Percentiles rank a stretch among this genome's conserved stretches.
Conservation (phyloP, 2,113 vertebrate genomes). For the Atrichornis clamosus region DNA sequence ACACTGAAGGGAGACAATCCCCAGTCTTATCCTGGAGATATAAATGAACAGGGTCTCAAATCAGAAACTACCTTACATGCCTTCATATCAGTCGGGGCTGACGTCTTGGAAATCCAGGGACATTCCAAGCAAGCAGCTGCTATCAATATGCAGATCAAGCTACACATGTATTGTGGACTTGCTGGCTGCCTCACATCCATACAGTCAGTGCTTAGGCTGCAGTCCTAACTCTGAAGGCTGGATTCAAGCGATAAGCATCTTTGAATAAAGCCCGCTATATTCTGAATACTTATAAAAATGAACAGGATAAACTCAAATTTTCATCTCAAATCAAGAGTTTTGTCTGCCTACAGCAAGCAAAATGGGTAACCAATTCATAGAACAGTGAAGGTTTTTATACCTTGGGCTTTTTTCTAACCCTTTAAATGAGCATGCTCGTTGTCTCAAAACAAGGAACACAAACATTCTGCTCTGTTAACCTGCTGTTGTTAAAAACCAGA, state of each 20-base stretch:
- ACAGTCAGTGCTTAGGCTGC: neutral
- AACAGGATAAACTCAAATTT: neutral
- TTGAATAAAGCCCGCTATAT: neutral
- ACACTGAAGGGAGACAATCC: neutral
- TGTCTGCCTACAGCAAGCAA: neutral
- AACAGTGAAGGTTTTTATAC: neutral
- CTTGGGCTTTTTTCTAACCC: fast-evolving
- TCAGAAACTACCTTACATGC: neutral
- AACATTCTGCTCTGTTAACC: neutral
- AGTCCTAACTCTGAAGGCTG: neutral
- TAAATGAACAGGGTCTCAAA: neutral
- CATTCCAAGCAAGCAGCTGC: neutral
- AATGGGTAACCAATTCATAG: neutral
- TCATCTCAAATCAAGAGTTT: neutral
- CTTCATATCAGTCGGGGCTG: neutral
- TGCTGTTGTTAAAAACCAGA: neutral
- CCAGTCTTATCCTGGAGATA: neutral
- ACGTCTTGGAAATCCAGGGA: neutral
- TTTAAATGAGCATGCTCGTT: neutral
- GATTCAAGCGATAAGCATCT: neutral
- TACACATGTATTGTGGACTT: neutral
- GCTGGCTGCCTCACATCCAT: neutral
- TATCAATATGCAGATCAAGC: neutral
- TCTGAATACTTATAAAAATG: neutral
- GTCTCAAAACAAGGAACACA: neutral